Base-by-base conservation (phyloP, 2,113 vertebrate genomes). In the Boulengeromyrus knoepffleri region DNA sequence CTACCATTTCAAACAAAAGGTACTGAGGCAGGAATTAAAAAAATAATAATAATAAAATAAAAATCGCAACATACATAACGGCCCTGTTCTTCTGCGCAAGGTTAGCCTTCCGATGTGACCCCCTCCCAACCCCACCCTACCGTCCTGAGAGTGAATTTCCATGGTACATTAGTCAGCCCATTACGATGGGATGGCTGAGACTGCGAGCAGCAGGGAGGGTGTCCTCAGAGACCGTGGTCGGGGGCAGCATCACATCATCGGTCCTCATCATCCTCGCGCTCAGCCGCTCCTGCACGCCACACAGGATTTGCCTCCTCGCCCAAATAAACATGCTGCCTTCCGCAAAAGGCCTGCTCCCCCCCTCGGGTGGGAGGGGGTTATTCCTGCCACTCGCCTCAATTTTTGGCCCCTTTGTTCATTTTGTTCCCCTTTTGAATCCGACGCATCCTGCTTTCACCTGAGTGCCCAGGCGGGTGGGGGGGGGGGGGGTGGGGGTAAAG, bases 111-210 rank as follows among this genome's bases (percentile, higher is more conserved):
- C 85, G 12, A 3, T 52, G 85, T 49, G 6, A 27, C 15, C 77
- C 36, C 77, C 36, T 21, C 36, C 31, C 77, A 19, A 45, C n/a
- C 24, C 47, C 85, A 1, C 9, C 53, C 36, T 0, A 88, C 95
- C 95, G 96, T 96, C 96, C 95, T 95, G 96, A 95, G 96, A 98
- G 96, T 96, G 96, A 96, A 98, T 98, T 98, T 98, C 97, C 97
- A 98, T 97, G 98, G 97, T 98, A 99, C 97, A 99, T 99, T 99
- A 98, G 98, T 98, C 98, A 97, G 97, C 97, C 97, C 97, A 98
- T 99, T 98, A 97, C 96, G 97, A 98, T 97, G 97, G 96, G 97
- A 98, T 96, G 96, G 97, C 97, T 97, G 97, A 95, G 96, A 96
- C 95, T 97, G 95, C 95, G 94, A 97, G 96, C 96, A 97, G 96